Evolutionary conservation across 2,113 vertebrate genomes (phyloP).

Genomic region (Odontophorus gujanensis): DNA sequence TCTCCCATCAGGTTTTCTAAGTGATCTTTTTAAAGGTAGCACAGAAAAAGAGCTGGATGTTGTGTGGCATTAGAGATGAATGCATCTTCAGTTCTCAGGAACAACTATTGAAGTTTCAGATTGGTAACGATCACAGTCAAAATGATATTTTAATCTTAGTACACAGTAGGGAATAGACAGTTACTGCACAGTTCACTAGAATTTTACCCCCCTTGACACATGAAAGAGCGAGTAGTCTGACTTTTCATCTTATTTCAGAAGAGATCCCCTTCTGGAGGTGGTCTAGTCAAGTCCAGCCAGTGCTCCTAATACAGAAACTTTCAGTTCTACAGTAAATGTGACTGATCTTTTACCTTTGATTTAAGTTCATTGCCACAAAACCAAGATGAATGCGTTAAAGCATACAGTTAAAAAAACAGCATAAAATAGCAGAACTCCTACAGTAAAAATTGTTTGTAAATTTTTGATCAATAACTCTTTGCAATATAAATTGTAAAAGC

Average conservation of each 20-base stretch:
- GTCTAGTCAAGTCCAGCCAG: slow-evolving; percentile 75
- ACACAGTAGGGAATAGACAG: slow-evolving; percentile 74
- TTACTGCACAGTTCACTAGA: slow-evolving; percentile 76
- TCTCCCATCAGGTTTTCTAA: slow-evolving; percentile 31
- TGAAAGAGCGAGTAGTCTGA: slow-evolving; percentile 78
- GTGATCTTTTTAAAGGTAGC: slow-evolving; percentile 47
- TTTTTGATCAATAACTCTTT: slow-evolving; percentile 46
- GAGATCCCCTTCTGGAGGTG: slow-evolving; percentile 74
- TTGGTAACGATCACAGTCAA: slow-evolving; percentile 58
- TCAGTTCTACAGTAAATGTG: slow-evolving; percentile 72
- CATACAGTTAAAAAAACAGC: slow-evolving; percentile 61
- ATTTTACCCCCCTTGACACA: slow-evolving; percentile 78
- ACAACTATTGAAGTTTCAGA: slow-evolving; percentile 66
- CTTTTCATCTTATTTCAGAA: slow-evolving; percentile 81
- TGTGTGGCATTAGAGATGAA: slow-evolving; percentile 66
- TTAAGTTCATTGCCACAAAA: slow-evolving; percentile 76
- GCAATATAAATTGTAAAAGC: slow-evolving; percentile 41
- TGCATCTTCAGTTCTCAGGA: slow-evolving; percentile 64
- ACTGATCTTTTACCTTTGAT: slow-evolving; percentile 79
- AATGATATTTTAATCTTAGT: slow-evolving; percentile 71
- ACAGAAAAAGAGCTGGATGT: slow-evolving; percentile 28
- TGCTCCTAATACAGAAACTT: slow-evolving; percentile 74
- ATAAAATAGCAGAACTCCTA: slow-evolving; percentile 62
- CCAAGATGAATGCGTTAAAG: slow-evolving; percentile 70
- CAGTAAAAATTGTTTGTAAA: slow-evolving; percentile 65